Evolutionary conservation across 1,140 invertebrate genomes (phyloP), one percentile per base, ranked within the genome.

Genomic region (Whitmania pigra): DNA sequence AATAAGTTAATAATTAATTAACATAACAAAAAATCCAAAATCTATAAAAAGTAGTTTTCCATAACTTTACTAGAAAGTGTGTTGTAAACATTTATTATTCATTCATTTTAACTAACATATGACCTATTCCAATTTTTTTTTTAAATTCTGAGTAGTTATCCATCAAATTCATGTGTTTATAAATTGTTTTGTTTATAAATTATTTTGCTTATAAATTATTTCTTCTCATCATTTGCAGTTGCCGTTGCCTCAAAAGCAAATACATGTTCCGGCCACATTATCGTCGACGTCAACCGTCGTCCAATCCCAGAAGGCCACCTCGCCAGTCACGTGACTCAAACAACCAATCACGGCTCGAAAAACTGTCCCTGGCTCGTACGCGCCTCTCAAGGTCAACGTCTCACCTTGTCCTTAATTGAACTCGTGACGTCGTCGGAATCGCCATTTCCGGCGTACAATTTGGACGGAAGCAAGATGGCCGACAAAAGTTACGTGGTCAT

Each of bases 311-410:
- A 63, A 17, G 29, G 57, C 57, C 11, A 63, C 57, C 22, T 63
- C 9, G 22, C 57, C 9, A 63, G 29, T 63, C 57, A 63, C 57
- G 57, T 63, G 57, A 63, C 57, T 25, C 57, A 63, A 31, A 22
- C 57, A 63, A 63, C 57, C 57, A 63, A 63, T 63, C 57, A 63
- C 57, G 22, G 29, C 29, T 31, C 22, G 22, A 63, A 31, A 63
- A 25, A 25, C 11, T 63, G 57, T 63, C 57, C 57, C 22, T 63
- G 57, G 57, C 57, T 63, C 11, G 18, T 63, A 25, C 22, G 57
- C 1, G 57, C 57, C 11, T 25, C 22, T 31, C 22, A 63, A 63
- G 57, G 57, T 63, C 57, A 63, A 63, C 11, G 29, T 15, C 22
- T 63, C 11, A 63, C 57, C 57, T 63, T 63, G 57, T 11, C 57